Percentiles rank a stretch among this genome's conserved stretches.
These are phyloP conservation scores for Helarctos malayanus DNA, from an alignment of 2,797 vertebrate species.

Conservation along the genomic window DNA sequence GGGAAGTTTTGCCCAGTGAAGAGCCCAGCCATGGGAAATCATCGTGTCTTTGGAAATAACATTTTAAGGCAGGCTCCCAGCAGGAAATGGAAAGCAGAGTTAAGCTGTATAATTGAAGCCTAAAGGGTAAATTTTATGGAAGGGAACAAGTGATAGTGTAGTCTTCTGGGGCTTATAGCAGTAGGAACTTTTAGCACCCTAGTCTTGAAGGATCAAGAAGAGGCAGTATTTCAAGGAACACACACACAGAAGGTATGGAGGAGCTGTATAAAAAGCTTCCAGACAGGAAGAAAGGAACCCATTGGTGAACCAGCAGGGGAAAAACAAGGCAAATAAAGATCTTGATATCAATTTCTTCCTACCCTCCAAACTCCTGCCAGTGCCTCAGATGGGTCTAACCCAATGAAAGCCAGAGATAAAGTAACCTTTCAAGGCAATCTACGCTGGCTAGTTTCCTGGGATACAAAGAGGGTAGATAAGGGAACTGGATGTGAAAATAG, in stretches of 20 bases:
- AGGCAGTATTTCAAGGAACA: not conserved
- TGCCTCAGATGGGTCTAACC: not conserved
- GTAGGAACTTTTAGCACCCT: not conserved
- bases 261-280: not conserved
- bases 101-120: not conserved
- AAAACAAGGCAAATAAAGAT: not conserved
- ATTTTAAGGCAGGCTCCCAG: not conserved
- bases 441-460: not conserved
- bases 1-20: not conserved
- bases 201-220: not conserved
- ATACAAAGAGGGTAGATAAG: not conserved
- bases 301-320: not conserved
- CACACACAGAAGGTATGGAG: not conserved
- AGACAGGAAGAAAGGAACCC: not conserved
- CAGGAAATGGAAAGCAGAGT: constrained; percentile 18
- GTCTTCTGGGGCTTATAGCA: not conserved
- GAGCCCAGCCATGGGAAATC: not conserved
- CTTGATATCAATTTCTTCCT: not conserved
- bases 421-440: not conserved
- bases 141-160: not conserved
- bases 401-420: not conserved
- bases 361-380: not conserved
- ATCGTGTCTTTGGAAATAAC: constrained; percentile 3
- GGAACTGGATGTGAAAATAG: not conserved
- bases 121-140: constrained; percentile 9